Conservation (phyloP, 2,113 vertebrate species). For the Malurus elegans region DNA sequence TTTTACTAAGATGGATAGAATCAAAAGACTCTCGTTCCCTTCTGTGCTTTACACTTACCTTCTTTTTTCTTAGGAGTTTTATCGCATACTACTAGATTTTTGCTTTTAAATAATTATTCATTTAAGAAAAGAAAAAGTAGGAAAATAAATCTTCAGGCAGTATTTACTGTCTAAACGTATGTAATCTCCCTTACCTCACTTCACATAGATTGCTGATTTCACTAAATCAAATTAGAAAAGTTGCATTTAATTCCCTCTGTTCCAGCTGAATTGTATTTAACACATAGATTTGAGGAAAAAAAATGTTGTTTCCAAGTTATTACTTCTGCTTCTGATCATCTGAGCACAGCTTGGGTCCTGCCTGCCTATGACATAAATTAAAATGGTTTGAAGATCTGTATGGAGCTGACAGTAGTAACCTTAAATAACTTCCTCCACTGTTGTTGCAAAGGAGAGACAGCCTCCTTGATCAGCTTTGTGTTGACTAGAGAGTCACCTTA, state of each 20-base stretch:
- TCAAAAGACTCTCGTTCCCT: not conserved
- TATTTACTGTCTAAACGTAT: not conserved
- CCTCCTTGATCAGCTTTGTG: slow-evolving; percentile 12
- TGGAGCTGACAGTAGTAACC: slow-evolving; percentile 12
- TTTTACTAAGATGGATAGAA: not conserved
- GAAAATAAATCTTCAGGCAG: not conserved
- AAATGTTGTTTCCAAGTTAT: slow-evolving; percentile 3
- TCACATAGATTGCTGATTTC: not conserved
- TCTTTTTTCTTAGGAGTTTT: not conserved
- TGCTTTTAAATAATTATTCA: not conserved
- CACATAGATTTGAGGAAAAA: not conserved
- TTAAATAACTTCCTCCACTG: slow-evolving; percentile 42
- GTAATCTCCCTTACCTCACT: not conserved
- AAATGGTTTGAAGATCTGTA: slow-evolving; percentile 13
- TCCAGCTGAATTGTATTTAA: not conserved
- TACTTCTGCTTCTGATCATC: slow-evolving; percentile 29
- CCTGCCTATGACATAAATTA: slow-evolving; percentile 19
- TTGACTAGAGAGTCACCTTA: slow-evolving; percentile 5
- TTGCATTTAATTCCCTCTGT: not conserved
- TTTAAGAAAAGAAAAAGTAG: not conserved
- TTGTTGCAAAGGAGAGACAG: not conserved
- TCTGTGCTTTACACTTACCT: not conserved
- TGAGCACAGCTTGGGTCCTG: slow-evolving; percentile 8
- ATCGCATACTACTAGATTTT: not conserved
- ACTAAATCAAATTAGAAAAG: not conserved